Conservation (phyloP, 2,797 vertebrate genomes). For the Emydoidea blandingii region DNA sequence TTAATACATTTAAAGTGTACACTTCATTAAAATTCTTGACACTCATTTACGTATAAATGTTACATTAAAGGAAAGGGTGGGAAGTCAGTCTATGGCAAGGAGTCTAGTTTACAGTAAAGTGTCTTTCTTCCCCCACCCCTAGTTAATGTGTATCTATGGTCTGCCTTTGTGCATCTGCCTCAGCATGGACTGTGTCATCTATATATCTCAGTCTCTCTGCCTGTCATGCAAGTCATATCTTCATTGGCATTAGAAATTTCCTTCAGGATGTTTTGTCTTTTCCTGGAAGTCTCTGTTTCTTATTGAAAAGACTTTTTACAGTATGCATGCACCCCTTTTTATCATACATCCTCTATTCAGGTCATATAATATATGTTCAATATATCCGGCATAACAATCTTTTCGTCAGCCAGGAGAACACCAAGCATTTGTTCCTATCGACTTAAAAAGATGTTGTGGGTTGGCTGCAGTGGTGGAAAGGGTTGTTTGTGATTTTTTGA, state of each 20-base stretch:
- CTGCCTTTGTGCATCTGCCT: constrained; percentile 22
- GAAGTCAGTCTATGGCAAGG: constrained; percentile 13
- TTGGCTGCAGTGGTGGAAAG: not conserved
- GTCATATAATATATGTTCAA: not conserved
- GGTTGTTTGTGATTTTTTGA: not conserved
- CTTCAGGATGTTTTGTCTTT: constrained; percentile 8
- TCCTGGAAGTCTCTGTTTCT: constrained; percentile 13
- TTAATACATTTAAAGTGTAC: constrained; percentile 79
- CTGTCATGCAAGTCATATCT: not conserved
- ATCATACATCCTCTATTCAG: not conserved
- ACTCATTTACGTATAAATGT: constrained; percentile 64
- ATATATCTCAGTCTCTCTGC: not conserved
- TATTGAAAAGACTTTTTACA: not conserved
- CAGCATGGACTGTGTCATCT: not conserved
- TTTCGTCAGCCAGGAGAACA: constrained; percentile 13
- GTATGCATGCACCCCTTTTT: not conserved
- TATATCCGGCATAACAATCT: not conserved
- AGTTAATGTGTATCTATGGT: not conserved
- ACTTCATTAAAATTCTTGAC: constrained; percentile 76
- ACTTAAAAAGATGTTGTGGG: not conserved
- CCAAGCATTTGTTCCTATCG: constrained; percentile 24
- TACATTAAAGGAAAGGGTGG: constrained; percentile 50
- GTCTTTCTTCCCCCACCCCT: not conserved
- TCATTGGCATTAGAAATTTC: constrained; percentile 22
- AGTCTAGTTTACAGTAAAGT: constrained; percentile 13